Base-by-base conservation (phyloP, 1,140 invertebrate species). In the Drosophila serrata region DNA sequence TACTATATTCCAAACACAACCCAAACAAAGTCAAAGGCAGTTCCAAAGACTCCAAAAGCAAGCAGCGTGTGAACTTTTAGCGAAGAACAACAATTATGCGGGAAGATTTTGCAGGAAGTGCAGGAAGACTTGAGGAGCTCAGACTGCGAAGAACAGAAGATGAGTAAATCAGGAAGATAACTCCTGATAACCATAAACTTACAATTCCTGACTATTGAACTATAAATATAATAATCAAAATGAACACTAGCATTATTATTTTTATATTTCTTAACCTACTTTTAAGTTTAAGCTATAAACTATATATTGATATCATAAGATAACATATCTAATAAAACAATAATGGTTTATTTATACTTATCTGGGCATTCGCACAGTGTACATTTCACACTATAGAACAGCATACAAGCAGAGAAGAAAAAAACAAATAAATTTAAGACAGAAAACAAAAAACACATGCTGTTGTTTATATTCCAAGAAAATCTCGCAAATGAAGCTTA, bases 11-110 rank as follows among this genome's bases (percentile, higher is more conserved):
- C n/a, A 31, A 17, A 53, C 31, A 53, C 48, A 62, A 78, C 12
- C 46, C 31, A 43, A 69, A 73, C 73, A 72, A 62, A 59, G 59
- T 46, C 39, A 77, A 68, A 48, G 48, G 65, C 57, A 59, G 45
- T 15, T 31, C 45, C 42, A 55, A 70, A 68, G 67, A 78, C 67
- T 43, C 46, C 58, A 55, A 79, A 49, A 55, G 57, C 33, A 64
- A 60, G 53, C 79, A 82, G 80, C 80, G 80, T 82, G 80, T 82
- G 80, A 82, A 82, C 69, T 68, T 82, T 82, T 53, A 73, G 59
- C 37, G 51, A 4, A 22, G 56, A 57, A 35, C 13, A 35, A 29
- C 49, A 11, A 39, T 22, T 53, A 42, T 65, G 17, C 17, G 17
- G n/a, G 24, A 11, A 15, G 61, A 35, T 24, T 27, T 39, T 27